These are phyloP conservation scores for Macaria liturata DNA, from an alignment of 2,888 invertebrate species.

Conservation along the genomic window DNA sequence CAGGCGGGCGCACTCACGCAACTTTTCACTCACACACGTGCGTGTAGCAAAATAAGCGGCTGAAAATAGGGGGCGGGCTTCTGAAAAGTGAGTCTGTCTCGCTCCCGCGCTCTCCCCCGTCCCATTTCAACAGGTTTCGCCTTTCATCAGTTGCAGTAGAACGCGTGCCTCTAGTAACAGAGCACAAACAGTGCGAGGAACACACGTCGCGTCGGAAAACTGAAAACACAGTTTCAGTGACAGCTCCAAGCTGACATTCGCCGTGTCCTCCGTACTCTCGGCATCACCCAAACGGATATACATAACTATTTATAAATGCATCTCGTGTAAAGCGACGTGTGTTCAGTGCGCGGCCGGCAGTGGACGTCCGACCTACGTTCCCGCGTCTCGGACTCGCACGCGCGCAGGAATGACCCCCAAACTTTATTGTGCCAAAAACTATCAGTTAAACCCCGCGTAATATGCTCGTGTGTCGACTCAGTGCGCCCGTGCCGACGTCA, in stretches of 20 bases:
- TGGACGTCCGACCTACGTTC: constrained; percentile 55
- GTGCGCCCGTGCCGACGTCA: constrained; percentile 51
- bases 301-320: constrained; percentile 75
- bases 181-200: constrained; percentile 76
- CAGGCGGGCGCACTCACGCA: constrained; percentile 68
- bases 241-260: constrained; percentile 75
- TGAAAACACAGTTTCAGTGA: constrained; percentile 75
- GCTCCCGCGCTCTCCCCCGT: constrained; percentile 65
- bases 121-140: constrained; percentile 83
- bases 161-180: constrained; percentile 79
- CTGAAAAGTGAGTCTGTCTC: constrained; percentile 51
- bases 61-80: constrained; percentile 59
- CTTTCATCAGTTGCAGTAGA: constrained; percentile 78
- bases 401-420: constrained; percentile 58
- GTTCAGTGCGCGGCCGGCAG: constrained; percentile 60
- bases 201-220: constrained; percentile 74
- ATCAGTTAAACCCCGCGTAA: constrained; percentile 54
- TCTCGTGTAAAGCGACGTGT: constrained; percentile 60
- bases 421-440: constrained; percentile 69
- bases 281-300: constrained; percentile 64
- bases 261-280: constrained; percentile 60
- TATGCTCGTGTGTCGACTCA: constrained; percentile 45
- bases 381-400: constrained; percentile 54
- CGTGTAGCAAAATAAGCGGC: constrained; percentile 72
- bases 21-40: constrained; percentile 75